These are phyloP conservation scores for Caenorhabditis sp. DNA, from an alignment of 2,888 invertebrate species.

Conservation along the genomic window DNA sequence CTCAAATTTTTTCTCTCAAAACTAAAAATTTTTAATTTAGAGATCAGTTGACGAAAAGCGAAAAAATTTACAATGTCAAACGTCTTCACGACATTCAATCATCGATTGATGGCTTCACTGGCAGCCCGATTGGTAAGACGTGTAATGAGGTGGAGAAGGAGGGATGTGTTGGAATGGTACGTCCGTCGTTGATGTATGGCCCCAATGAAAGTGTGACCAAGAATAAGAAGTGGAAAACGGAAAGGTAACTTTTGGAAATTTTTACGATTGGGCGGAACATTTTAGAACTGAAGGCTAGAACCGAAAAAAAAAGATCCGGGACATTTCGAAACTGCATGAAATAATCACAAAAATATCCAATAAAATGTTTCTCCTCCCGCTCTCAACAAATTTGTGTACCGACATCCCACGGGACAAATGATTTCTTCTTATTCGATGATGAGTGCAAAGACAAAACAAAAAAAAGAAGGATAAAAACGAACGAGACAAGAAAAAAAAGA, in stretches of 20 bases:
- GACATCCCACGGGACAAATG: too few relatives aligned
- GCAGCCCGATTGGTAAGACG: conserved; percentile 63
- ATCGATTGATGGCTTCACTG: conserved; percentile 66
- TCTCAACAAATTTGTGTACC: too few relatives aligned
- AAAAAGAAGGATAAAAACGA: too few relatives aligned
- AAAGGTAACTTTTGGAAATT: conserved; percentile 28
- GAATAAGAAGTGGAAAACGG: conserved; percentile 57
- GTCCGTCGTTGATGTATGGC: conserved; percentile 37
- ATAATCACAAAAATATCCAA: too few relatives aligned
- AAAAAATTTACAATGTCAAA: conserved; percentile 50
- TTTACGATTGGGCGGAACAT: neutral
- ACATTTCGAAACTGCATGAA: too few relatives aligned
- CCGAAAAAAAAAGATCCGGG: too few relatives aligned
- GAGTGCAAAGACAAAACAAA: too few relatives aligned
- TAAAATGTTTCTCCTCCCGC: too few relatives aligned
- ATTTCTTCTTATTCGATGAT: too few relatives aligned
- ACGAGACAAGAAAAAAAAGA: too few relatives aligned
- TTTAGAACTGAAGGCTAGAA: too few relatives aligned
- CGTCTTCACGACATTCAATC: conserved; percentile 58
- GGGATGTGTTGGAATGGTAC: conserved; percentile 52
- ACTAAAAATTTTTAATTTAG: conserved; percentile 7
- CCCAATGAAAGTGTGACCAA: conserved; percentile 19
- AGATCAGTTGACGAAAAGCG: conserved; percentile 42
- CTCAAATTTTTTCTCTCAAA: neutral
- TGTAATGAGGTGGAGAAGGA: conserved; percentile 57